Evolutionary conservation across 2,888 invertebrate species (phyloP), one percentile per base, ranked within the genome.

Genomic region (Cerceris ruficornis): DNA sequence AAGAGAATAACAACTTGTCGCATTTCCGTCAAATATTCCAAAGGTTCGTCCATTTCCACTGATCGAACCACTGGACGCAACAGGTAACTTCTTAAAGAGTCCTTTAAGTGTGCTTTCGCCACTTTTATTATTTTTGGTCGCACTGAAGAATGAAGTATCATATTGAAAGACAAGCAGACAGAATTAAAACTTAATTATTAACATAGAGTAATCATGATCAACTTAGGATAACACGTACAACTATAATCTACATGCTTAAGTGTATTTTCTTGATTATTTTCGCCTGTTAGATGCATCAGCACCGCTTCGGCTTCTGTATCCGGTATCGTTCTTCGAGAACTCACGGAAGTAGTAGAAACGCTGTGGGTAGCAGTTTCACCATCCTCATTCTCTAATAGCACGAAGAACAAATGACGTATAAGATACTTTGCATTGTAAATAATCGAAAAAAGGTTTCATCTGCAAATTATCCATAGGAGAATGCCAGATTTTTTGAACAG

Each of bases 21-120:
- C 92, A 96, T 95, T 91, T 96, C 96, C 0, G 96, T 96, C 7
- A 96, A 91, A 89, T 95, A 96, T 83, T 96, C 96, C 83, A 96
- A 92, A 0, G 96, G 95, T 87, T 96, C 95, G 73, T 95, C 94
- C 81, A 94, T 93, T 80, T 95, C 95, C 2, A 95, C 94, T 0
- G 94, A 94, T 28, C 94, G 93, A 52, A 95, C 93, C 0, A 95
- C 94, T 0, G 95, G 95, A 0, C 93, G 91, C 39, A 94, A 91
- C 90, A 95, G 94, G 83, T 94, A 95, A 59, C 94, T 93, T 17
- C 94, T 92, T 6, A 95, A 88, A 5, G 92, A 88, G 81, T 93
- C 83, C 83, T 92, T 93, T 87, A 94, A 74, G n/a, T 89, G 89
- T 46, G 88, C 81, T 65, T 92, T 89, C 0, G 92, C 91, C 1